phyloP scores from a whole-genome alignment of 2,797 vertebrate species.

The Podarcis lilfordi region DNA sequence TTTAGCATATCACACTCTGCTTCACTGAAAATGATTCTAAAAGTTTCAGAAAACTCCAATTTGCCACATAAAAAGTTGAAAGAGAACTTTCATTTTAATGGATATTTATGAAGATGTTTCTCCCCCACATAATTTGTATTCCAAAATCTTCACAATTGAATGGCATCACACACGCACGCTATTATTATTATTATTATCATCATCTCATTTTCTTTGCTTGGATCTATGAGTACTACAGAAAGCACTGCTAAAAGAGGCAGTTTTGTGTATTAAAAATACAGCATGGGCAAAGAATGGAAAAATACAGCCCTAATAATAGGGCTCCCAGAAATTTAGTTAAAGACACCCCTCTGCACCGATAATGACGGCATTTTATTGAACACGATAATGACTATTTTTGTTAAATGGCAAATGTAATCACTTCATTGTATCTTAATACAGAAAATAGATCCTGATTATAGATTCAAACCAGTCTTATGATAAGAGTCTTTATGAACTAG shows the following conservation, averaged over 20 bases:
- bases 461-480: constrained; percentile 17
- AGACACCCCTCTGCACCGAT: constrained; percentile 16
- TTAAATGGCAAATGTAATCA: constrained; percentile 13
- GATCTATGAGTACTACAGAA: background rate
- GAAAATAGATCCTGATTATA: constrained; percentile 9
- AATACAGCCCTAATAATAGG: constrained; percentile 25
- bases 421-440: background rate
- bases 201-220: constrained; percentile 5
- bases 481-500: background rate
- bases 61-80: constrained; percentile 6
- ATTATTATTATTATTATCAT: no score
- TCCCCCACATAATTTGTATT: constrained; percentile 11
- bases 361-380: constrained; percentile 33
- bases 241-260: constrained; percentile 8
- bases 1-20: background rate
- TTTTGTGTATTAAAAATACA: constrained; percentile 26
- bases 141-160: constrained; percentile 4
- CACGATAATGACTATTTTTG: constrained; percentile 31
- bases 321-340: constrained; percentile 7
- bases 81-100: constrained; percentile 1
- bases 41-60: background rate
- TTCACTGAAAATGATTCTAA: background rate
- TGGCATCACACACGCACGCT: background rate
- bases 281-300: constrained; percentile 10
- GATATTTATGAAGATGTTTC: constrained; percentile 1